These are phyloP conservation scores for Zophobas morio DNA, from an alignment of 1,140 invertebrate species.

Conservation along the genomic window DNA sequence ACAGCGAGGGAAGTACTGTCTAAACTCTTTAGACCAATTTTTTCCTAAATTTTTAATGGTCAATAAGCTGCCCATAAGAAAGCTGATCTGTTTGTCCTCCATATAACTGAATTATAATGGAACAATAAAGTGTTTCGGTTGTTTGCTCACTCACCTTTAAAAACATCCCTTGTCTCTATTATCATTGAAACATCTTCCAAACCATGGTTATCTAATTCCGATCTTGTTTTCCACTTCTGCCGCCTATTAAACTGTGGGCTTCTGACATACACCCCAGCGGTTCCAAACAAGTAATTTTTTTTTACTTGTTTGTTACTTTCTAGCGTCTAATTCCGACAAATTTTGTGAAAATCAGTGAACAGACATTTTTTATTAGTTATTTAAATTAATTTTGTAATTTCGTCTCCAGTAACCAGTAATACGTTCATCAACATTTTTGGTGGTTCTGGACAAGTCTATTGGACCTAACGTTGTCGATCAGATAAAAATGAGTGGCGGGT, in stretches of 20 bases:
- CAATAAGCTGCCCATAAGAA: slow-evolving; percentile 21
- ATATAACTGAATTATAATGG: slow-evolving; percentile 46
- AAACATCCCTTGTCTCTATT: slow-evolving; percentile 47
- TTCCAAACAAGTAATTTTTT: neutral
- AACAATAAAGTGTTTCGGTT: slow-evolving; percentile 45
- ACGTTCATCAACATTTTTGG: neutral
- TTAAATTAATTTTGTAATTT: too few relatives aligned
- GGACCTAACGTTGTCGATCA: slow-evolving; percentile 18
- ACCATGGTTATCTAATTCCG: slow-evolving; percentile 23
- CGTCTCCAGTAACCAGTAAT: neutral
- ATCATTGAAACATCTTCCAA: slow-evolving; percentile 38
- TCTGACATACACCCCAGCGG: neutral
- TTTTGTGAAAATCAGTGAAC: too few relatives aligned
- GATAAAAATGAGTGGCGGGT: slow-evolving; percentile 30
- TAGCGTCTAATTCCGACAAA: too few relatives aligned
- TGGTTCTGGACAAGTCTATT: slow-evolving; percentile 2
- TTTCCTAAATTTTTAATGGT: slow-evolving; percentile 19
- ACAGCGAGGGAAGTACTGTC: too few relatives aligned
- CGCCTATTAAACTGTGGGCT: neutral
- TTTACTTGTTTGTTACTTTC: too few relatives aligned
- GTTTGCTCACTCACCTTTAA: slow-evolving; percentile 46
- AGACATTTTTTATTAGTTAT: too few relatives aligned
- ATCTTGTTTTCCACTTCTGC: slow-evolving; percentile 44
- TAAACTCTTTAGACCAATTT: too few relatives aligned
- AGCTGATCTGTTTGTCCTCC: slow-evolving; percentile 41